Evolutionary conservation across 2,888 invertebrate species (phyloP).

Genomic region (Microplitis manilae): DNA sequence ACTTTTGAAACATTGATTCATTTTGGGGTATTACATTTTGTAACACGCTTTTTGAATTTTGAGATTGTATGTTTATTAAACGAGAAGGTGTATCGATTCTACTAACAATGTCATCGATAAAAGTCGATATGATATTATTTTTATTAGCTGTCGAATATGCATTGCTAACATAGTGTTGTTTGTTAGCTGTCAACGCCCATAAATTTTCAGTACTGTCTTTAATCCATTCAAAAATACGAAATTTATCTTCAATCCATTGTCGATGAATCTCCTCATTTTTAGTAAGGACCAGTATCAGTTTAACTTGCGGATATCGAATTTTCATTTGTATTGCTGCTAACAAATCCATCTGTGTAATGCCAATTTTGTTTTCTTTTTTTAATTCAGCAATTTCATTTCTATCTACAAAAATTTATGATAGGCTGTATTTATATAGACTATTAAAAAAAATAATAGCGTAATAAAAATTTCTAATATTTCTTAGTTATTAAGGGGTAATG

Average conservation of each 20-base stretch:
- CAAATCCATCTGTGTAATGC: slow-evolving; percentile 69
- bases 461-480: too few species aligned
- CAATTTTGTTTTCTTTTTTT: slow-evolving; percentile 59
- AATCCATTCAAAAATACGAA: slow-evolving; percentile 59
- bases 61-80: slow-evolving; percentile 42
- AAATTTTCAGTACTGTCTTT: slow-evolving; percentile 57
- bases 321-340: slow-evolving; percentile 67
- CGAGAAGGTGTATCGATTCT: slow-evolving; percentile 47
- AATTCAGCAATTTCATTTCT: slow-evolving; percentile 64
- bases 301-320: slow-evolving; percentile 65
- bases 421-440: too few species aligned
- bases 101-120: slow-evolving; percentile 54
- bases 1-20: slow-evolving; percentile 48
- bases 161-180: slow-evolving; percentile 22
- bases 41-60: slow-evolving; percentile 43
- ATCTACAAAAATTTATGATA: slow-evolving; percentile 54
- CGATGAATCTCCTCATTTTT: slow-evolving; percentile 64
- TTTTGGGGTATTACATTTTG: slow-evolving; percentile 48
- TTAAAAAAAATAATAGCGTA: too few species aligned
- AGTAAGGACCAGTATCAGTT: slow-evolving; percentile 67
- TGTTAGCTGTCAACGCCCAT: slow-evolving; percentile 53
- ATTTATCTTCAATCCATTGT: slow-evolving; percentile 62
- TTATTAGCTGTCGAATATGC: slow-evolving; percentile 47
- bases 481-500: too few species aligned
- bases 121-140: slow-evolving; percentile 48